Percentiles rank a stretch among this genome's conserved stretches.
Evolutionary conservation across 2,113 vertebrate species (phyloP).

Genomic region (Xenus cinereus): DNA sequence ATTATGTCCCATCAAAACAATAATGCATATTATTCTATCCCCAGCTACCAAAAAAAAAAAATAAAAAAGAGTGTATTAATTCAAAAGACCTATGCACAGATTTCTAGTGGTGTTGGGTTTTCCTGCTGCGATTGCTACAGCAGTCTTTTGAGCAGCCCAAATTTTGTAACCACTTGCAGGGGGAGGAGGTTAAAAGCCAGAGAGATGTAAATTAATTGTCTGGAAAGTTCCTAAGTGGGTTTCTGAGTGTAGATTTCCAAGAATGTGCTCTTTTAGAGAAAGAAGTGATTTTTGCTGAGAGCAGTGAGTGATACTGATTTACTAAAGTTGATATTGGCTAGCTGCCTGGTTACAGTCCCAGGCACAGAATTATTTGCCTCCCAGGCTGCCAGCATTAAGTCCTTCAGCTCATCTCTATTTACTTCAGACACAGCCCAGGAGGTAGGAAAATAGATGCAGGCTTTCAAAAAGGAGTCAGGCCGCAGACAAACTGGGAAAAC

Average conservation of each 20-base stretch:
- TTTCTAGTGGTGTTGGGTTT: not conserved
- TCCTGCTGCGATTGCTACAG: not conserved
- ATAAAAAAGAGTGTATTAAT: not conserved
- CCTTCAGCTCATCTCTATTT: conserved; percentile 21
- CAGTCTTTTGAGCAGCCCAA: not conserved
- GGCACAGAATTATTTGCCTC: conserved; percentile 37
- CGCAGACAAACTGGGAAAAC: not conserved
- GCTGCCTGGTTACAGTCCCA: conserved; percentile 18
- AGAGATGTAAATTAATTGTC: not conserved
- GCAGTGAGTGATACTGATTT: conserved; percentile 13
- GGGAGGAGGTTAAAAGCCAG: not conserved
- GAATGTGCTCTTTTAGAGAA: conserved; percentile 34
- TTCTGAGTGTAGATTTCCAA: not conserved
- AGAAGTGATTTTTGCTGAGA: conserved; percentile 19
- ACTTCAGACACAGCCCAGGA: not conserved
- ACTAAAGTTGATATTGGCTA: conserved; percentile 30
- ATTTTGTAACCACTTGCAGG: not conserved
- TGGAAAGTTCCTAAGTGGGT: not conserved
- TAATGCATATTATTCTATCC: not conserved
- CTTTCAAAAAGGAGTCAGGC: not conserved
- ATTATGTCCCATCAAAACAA: not conserved
- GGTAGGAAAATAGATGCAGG: not conserved
- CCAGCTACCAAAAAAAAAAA: not conserved
- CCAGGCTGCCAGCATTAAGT: conserved; percentile 1
- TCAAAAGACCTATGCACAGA: not conserved